Evolutionary conservation across 30 jellyfish, hydroid and myxozoan genomes (phyloP), one percentile per base, ranked within the genome.

Genomic region (Sanderia malayensis): DNA sequence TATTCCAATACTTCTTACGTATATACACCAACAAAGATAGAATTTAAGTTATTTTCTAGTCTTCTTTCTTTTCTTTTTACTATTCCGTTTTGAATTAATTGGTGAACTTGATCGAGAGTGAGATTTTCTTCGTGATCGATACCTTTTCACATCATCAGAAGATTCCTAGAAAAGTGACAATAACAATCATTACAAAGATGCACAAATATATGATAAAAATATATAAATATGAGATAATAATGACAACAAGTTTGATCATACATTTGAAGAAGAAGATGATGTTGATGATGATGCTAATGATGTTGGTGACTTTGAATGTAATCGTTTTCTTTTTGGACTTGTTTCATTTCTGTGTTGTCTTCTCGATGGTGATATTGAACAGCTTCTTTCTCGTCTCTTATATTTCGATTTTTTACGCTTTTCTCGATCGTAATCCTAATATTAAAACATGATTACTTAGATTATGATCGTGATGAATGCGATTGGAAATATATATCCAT

Each of bases 51-150:
- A 79, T 21, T 67, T 67, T 44, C 74, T 67, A 33, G 70, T 46
- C 71, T 69, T 79, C 92, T 79, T 79, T 33, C 74, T 55, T 32
- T 79, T 79, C 74, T 79, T 79, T 58, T 79, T 79, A 44, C 81
- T 79, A 19, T 63, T 79, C 29, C 78, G 37, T 58, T 58, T 67
- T 31, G 90, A 82, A 46, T 82, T 63, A 23, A 61, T 41, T 2
- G 92, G 92, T 67, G 41, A 24, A 11, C 55, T 15, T n/a, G 79
- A 67, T 1, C 0, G 49, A 1, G 95, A 83, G 1, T 0, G 32
- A 15, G 95, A 83, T 60, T 87, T 58, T 21, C 80, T 44, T 2
- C 80, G 64, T n/a, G n/a, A n/a, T n/a, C n/a, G n/a, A n/a, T n/a
- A n/a, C n/a, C n/a, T n/a, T n/a, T n/a, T n/a, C n/a, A n/a, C n/a